Conservation (phyloP, 2,113 vertebrate species). For the Bubo bubo region DNA sequence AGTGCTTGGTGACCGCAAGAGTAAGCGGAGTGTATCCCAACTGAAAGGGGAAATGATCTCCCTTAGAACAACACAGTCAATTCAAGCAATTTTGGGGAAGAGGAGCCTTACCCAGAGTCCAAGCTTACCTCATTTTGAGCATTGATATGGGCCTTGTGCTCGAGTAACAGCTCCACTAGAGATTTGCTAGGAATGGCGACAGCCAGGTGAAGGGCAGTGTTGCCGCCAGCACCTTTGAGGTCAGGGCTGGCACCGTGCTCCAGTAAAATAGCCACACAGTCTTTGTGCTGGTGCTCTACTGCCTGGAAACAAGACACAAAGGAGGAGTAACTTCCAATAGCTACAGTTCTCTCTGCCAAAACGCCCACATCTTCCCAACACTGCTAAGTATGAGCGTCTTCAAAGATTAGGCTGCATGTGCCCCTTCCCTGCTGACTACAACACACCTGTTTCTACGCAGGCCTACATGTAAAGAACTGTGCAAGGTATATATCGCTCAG, state of each 20-base stretch:
- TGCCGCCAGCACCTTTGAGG: slow-evolving; percentile 70
- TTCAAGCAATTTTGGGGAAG: background rate
- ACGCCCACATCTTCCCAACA: background rate
- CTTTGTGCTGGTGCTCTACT: slow-evolving; percentile 80
- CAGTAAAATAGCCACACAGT: slow-evolving; percentile 77
- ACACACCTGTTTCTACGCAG: background rate
- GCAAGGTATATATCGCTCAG: background rate
- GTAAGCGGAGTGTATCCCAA: slow-evolving; percentile 79
- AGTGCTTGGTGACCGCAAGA: slow-evolving; percentile 75
- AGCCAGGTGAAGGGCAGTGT: slow-evolving; percentile 86
- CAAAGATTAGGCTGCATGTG: background rate
- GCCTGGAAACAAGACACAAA: slow-evolving; percentile 73
- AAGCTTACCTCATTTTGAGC: slow-evolving; percentile 79
- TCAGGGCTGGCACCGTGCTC: slow-evolving; percentile 82
- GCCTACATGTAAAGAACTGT: background rate
- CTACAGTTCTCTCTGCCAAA: background rate
- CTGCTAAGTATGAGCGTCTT: rapidly evolving
- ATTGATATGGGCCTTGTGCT: slow-evolving; percentile 75
- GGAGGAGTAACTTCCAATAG: background rate
- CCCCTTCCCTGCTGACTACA: background rate
- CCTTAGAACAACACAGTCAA: background rate
- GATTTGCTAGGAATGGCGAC: slow-evolving; percentile 63
- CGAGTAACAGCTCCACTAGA: slow-evolving; percentile 75
- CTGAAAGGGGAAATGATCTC: slow-evolving; percentile 59
- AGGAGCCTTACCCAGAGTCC: background rate